Conservation (phyloP, 2,888 invertebrate species). For the Pseudeuparius sepicola region DNA sequence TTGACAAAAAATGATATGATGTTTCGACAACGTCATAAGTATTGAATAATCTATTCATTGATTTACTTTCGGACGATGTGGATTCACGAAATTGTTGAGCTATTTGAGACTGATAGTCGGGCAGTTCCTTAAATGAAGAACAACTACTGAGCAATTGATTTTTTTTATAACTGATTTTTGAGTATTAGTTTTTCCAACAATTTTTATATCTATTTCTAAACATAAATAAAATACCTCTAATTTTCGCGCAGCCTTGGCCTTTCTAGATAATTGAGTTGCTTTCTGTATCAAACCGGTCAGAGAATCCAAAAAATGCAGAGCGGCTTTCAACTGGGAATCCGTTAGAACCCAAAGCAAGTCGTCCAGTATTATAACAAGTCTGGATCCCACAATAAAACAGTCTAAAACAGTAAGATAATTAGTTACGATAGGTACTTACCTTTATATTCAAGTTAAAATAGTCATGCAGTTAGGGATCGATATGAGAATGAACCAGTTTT, state of each 20-base stretch:
- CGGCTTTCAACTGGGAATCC: constrained; percentile 90
- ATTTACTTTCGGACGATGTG: constrained; percentile 34
- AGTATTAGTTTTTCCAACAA: no score
- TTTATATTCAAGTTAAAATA: no score
- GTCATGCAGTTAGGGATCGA: no score
- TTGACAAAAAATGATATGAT: constrained; percentile 90
- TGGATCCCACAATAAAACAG: constrained; percentile 85
- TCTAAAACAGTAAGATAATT: constrained; percentile 62
- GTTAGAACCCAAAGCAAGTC: constrained; percentile 96
- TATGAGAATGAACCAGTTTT: no score
- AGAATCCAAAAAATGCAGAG: constrained; percentile 80
- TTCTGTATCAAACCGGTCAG: constrained; percentile 70
- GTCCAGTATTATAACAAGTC: constrained; percentile 85
- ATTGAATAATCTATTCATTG: constrained; percentile 57
- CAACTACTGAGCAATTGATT: no score
- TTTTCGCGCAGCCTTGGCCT: constrained; percentile 77
- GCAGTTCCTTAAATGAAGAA: constrained; percentile 44
- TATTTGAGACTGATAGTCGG: constrained; percentile 64
- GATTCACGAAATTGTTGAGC: constrained; percentile 47
- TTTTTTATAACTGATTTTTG: no score
- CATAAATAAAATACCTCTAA: no score
- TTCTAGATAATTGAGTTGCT: constrained; percentile 68
- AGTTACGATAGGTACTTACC: no score
- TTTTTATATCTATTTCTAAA: no score
- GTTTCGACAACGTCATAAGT: constrained; percentile 94